Conservation (phyloP, 2,888 invertebrate genomes). For the Arge pagana region DNA sequence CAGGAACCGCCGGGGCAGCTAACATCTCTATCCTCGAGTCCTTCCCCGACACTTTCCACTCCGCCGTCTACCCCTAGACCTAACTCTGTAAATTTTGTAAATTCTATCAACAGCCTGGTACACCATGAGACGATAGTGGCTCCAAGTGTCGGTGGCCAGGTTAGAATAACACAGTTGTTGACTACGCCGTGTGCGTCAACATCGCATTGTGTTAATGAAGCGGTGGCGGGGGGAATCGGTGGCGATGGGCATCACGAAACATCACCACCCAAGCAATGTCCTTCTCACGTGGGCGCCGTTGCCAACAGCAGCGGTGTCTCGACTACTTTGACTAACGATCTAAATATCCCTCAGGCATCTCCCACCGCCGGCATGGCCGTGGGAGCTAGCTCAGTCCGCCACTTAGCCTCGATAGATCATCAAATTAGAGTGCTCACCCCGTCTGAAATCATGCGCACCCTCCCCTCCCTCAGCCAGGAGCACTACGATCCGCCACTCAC, state of each 20-base stretch:
- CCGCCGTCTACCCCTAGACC: slow-evolving; percentile 54
- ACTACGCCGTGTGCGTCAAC: slow-evolving; percentile 34
- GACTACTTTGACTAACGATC: slow-evolving; percentile 44
- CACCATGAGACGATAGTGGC: slow-evolving; percentile 46
- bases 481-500: slow-evolving; percentile 67
- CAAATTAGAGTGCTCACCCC: slow-evolving; percentile 88
- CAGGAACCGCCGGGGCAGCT: slow-evolving; percentile 57
- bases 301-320: slow-evolving; percentile 44
- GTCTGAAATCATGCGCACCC: slow-evolving; percentile 88
- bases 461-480: slow-evolving; percentile 81
- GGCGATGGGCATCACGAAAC: slow-evolving; percentile 52
- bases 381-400: slow-evolving; percentile 60
- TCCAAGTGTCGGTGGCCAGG: slow-evolving; percentile 42
- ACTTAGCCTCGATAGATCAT: slow-evolving; percentile 68
- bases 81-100: slow-evolving; percentile 49
- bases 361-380: slow-evolving; percentile 52
- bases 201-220: no score
- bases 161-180: slow-evolving; percentile 51
- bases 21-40: slow-evolving; percentile 55
- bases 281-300: slow-evolving; percentile 34
- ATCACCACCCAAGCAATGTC: slow-evolving; percentile 47
- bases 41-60: slow-evolving; percentile 50
- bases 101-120: slow-evolving; percentile 49
- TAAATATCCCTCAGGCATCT: slow-evolving; percentile 41
- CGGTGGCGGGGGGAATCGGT: no score